phyloP scores from a whole-genome alignment of 2,113 vertebrate species.

The Scortum barcoo region DNA sequence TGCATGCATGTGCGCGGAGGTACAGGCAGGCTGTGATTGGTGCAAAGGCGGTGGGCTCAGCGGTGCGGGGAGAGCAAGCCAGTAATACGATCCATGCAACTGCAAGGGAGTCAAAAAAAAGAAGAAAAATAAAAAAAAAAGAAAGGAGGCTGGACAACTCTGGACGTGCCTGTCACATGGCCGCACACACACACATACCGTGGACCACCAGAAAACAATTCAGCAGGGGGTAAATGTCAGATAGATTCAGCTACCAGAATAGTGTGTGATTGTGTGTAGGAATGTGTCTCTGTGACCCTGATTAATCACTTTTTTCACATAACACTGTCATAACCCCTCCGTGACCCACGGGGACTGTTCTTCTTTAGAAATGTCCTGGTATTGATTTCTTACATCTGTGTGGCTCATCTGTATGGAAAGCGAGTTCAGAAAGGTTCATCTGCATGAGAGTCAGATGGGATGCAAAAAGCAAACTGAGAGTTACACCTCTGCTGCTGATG shows the following conservation, averaged over 20 bases:
- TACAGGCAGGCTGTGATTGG: slow-evolving; percentile 71
- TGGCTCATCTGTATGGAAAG: neutral
- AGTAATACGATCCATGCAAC: slow-evolving; percentile 72
- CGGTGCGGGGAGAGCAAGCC: slow-evolving; percentile 64
- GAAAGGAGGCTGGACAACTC: slow-evolving; percentile 54
- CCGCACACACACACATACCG: slow-evolving; percentile 34
- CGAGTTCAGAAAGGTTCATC: neutral
- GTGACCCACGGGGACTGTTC: neutral
- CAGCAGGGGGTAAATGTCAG: slow-evolving; percentile 54
- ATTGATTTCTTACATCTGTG: neutral
- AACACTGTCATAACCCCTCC: neutral
- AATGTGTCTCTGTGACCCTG: slow-evolving; percentile 33
- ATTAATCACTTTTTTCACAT: slow-evolving; percentile 28
- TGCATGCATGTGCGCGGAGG: slow-evolving; percentile 47
- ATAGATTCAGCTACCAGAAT: slow-evolving; percentile 29
- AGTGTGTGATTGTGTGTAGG: slow-evolving; percentile 16
- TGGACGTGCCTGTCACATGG: slow-evolving; percentile 67
- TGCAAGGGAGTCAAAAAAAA: slow-evolving; percentile 51
- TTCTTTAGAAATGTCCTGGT: neutral
- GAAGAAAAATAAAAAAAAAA: slow-evolving; percentile 42
- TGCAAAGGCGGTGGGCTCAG: slow-evolving; percentile 76
- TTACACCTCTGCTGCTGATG: neutral
- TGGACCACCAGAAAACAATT: neutral
- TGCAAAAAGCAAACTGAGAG: neutral
- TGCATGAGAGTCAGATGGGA: neutral